phyloP scores from a whole-genome alignment of 2,888 invertebrate species.

The Lycia hirtaria region DNA sequence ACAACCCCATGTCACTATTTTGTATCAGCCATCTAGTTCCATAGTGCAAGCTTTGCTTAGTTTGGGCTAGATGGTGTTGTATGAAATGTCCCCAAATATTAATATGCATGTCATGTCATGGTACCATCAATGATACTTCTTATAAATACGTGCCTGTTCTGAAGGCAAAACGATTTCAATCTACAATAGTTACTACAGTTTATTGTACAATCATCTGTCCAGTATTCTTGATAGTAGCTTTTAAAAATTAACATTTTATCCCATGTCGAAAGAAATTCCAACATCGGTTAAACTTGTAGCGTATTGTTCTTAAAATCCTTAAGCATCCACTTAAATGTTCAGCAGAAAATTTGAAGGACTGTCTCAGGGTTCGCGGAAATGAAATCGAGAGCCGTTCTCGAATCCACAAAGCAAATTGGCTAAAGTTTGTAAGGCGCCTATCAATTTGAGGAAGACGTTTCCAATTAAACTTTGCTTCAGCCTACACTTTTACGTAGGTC shows the following conservation, averaged over 20 bases:
- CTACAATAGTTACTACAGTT: too few relatives aligned
- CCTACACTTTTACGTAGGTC: slow-evolving; percentile 47
- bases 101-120: too few relatives aligned
- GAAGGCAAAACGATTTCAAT: too few relatives aligned
- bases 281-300: slow-evolving; percentile 30
- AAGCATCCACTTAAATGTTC: slow-evolving; percentile 34
- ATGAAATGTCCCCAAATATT: too few relatives aligned
- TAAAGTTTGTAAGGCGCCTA: slow-evolving; percentile 68
- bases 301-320: slow-evolving; percentile 35
- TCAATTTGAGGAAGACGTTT: slow-evolving; percentile 76
- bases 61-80: too few relatives aligned
- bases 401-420: slow-evolving; percentile 68
- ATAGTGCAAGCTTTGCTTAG: too few relatives aligned
- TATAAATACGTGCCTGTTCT: too few relatives aligned
- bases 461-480: slow-evolving; percentile 74
- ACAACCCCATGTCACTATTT: too few relatives aligned
- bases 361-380: slow-evolving; percentile 55
- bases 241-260: slow-evolving; percentile 9
- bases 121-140: too few relatives aligned
- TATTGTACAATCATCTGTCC: too few relatives aligned
- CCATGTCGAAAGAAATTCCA: slow-evolving; percentile 18
- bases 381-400: slow-evolving; percentile 56
- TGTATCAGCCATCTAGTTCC: too few relatives aligned
- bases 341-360: slow-evolving; percentile 52
- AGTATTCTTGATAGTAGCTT: too few relatives aligned